phyloP scores from a whole-genome alignment of 2,797 vertebrate genomes.

The Ciconia nigra region DNA sequence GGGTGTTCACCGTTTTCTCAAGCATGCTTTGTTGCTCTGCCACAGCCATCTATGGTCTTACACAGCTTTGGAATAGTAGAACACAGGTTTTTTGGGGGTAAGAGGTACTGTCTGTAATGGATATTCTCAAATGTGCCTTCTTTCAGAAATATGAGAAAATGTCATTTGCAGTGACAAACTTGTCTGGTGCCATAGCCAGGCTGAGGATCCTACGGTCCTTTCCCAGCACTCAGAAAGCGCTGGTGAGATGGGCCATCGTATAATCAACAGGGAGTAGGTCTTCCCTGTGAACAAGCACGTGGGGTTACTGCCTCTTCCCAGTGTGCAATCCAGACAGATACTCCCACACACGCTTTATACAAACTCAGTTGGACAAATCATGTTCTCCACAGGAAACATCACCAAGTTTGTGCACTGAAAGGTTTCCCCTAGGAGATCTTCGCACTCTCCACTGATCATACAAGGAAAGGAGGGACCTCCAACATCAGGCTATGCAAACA shows the following conservation, averaged over 20 bases:
- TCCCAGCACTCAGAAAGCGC: fast-evolving
- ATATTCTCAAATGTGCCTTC: background rate
- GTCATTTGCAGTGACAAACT: background rate
- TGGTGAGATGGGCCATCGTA: background rate
- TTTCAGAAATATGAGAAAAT: background rate
- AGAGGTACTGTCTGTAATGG: background rate
- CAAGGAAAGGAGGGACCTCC: background rate
- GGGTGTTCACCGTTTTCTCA: background rate
- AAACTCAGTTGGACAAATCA: background rate
- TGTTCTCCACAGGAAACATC: background rate
- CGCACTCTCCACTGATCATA: fast-evolving
- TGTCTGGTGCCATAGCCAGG: background rate
- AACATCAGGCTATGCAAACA: background rate
- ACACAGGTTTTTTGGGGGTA: background rate
- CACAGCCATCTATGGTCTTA: background rate
- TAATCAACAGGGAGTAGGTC: background rate
- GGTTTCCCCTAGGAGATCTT: background rate
- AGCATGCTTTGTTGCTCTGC: background rate
- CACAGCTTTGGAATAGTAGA: background rate
- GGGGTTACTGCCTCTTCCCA: background rate
- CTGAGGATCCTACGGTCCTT: background rate
- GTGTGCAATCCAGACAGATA: background rate
- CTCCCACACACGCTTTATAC: fast-evolving
- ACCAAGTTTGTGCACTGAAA: background rate
- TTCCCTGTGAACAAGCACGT: background rate